phyloP scores from a whole-genome alignment of 1,140 invertebrate species.

The Berghia stephanieae region DNA sequence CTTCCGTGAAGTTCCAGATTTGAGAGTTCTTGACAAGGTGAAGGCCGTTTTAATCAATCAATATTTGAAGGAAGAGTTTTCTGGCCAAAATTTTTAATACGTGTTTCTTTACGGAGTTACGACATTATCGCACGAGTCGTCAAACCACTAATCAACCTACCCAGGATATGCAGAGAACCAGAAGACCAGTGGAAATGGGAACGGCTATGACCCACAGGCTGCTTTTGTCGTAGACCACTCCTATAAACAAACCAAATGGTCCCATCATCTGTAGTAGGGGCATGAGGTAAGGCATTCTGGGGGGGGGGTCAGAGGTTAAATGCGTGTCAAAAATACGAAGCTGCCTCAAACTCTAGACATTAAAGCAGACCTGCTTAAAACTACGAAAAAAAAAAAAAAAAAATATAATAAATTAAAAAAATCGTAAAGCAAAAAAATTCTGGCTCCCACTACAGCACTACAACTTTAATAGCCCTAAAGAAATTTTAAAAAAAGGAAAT shows the following conservation, averaged over 20 bases:
- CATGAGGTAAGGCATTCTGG: constrained; percentile 70
- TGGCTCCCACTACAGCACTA: too few species aligned
- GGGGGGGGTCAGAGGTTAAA: too few species aligned
- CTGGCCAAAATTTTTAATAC: not conserved
- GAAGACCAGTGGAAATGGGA: constrained; percentile 77
- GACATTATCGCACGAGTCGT: not conserved
- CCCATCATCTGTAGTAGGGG: constrained; percentile 83
- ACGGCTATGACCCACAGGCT: constrained; percentile 83
- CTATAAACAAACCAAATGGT: constrained; percentile 81
- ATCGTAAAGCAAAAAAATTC: too few species aligned
- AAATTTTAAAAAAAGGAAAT: too few species aligned
- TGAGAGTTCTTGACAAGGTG: not conserved
- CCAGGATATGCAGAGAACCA: constrained; percentile 71
- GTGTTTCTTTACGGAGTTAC: not conserved
- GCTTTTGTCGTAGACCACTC: constrained; percentile 84
- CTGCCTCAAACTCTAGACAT: too few species aligned
- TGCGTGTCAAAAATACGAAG: too few species aligned
- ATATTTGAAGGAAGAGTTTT: not conserved
- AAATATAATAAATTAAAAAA: not conserved
- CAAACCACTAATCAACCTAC: constrained; percentile 55
- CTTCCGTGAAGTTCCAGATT: too few species aligned
- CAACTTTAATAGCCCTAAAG: too few species aligned
- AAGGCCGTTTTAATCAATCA: not conserved
- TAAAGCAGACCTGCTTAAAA: too few species aligned
- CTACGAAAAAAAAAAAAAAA: not conserved